Evolutionary conservation across 1,140 invertebrate species (phyloP).

Genomic region (Sinonovacula constricta): DNA sequence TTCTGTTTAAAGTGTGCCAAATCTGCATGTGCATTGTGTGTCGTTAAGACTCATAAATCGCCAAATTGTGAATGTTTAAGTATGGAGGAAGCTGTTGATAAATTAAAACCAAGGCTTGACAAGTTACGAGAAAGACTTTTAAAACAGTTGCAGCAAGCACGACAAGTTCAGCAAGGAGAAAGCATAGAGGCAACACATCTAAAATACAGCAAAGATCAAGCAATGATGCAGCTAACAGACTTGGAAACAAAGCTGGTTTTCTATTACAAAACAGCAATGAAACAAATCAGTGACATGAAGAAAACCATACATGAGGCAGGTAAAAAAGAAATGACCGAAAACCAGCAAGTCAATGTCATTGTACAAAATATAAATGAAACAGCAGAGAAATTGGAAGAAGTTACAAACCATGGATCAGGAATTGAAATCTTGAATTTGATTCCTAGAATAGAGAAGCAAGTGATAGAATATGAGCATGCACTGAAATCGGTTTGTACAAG

Average conservation of each 20-base stretch:
- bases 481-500: constrained; percentile 18
- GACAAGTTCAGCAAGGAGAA: constrained; percentile 39
- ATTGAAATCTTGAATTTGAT: constrained; percentile 55
- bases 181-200: constrained; percentile 18
- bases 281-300: constrained; percentile 53
- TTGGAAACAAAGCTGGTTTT: constrained; percentile 51
- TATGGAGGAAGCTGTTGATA: constrained; percentile 54
- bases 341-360: constrained; percentile 46
- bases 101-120: constrained; percentile 47
- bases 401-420: constrained; percentile 42
- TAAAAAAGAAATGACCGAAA: constrained; percentile 38
- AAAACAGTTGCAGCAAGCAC: constrained; percentile 48
- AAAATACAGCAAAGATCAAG: constrained; percentile 46
- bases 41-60: constrained; percentile 50
- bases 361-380: constrained; percentile 56
- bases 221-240: constrained; percentile 47
- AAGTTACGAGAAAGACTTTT: constrained; percentile 44
- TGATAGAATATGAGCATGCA: constrained; percentile 56
- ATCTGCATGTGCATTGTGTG: constrained; percentile 55
- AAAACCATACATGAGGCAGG: constrained; percentile 53
- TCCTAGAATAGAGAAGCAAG: constrained; percentile 55
- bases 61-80: constrained; percentile 55
- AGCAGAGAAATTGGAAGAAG: constrained; percentile 50
- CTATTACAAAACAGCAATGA: constrained; percentile 53
- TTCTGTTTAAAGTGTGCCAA: constrained; percentile 51